Percentiles rank a stretch among this genome's conserved stretches.
These are phyloP conservation scores for Peromyscus attwateri DNA, from an alignment of 2,797 vertebrate genomes.

Conservation along the genomic window DNA sequence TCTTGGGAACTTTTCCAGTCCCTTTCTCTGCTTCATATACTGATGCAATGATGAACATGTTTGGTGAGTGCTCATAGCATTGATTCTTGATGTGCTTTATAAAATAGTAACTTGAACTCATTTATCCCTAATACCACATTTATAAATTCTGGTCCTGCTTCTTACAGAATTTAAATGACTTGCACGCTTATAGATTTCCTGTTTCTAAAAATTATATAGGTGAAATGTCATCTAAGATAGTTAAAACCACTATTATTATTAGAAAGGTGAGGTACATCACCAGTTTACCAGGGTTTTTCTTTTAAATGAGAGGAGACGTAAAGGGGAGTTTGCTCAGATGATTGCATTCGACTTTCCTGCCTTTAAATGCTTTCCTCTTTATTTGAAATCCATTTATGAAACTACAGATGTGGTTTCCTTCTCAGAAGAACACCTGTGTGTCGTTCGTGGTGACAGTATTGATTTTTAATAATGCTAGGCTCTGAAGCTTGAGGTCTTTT, in stretches of 20 bases:
- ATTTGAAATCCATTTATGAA: conserved; percentile 68
- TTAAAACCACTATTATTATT: background rate
- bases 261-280: background rate
- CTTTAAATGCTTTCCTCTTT: conserved; percentile 54
- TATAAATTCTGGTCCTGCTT: conserved; percentile 38
- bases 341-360: conserved; percentile 12
- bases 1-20: background rate
- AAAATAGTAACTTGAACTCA: background rate
- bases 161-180: conserved; percentile 26
- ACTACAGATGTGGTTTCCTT: conserved; percentile 25
- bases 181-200: conserved; percentile 7
- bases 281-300: conserved; percentile 14
- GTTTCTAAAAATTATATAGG: background rate
- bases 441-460: conserved; percentile 45
- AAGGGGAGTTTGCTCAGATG: conserved; percentile 36
- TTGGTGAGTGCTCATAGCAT: background rate
- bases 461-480: conserved; percentile 63
- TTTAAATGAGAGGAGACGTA: background rate
- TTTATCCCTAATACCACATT: conserved; percentile 34
- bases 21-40: background rate
- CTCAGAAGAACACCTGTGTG: background rate
- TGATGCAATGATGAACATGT: background rate
- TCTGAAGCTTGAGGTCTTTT: conserved; percentile 54
- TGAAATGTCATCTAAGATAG: conserved; percentile 30
- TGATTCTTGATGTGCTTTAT: background rate